Evolutionary conservation across 2,113 vertebrate species (phyloP).

Genomic region (Ancistrus triradiatus): DNA sequence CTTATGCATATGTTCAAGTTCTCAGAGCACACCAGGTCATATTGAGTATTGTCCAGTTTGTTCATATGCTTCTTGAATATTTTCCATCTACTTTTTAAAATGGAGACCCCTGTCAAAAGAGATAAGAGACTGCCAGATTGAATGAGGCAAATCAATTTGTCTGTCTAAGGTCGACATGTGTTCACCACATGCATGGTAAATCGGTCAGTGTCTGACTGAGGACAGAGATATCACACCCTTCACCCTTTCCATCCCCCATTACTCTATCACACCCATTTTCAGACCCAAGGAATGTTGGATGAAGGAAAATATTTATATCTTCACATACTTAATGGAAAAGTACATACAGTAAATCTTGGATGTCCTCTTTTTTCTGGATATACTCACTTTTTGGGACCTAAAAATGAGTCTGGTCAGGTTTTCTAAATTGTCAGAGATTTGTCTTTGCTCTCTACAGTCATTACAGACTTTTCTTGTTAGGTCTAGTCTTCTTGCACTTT

Average conservation of each 20-base stretch:
- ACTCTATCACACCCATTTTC: too few relatives aligned
- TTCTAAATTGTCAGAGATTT: too few relatives aligned
- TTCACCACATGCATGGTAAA: slow-evolving; percentile 63
- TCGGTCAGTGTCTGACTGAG: slow-evolving; percentile 49
- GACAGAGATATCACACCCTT: slow-evolving; percentile 9
- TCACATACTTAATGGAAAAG: too few relatives aligned
- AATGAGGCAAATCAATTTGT: slow-evolving; percentile 57
- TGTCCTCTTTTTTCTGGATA: too few relatives aligned
- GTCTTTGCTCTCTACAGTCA: too few relatives aligned
- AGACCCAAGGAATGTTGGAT: too few relatives aligned
- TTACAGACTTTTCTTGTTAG: too few relatives aligned
- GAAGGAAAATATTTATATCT: too few relatives aligned
- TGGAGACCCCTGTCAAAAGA: slow-evolving; percentile 48
- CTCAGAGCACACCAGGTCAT: slow-evolving; percentile 40
- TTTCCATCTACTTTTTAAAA: slow-evolving; percentile 48
- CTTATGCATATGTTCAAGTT: neutral
- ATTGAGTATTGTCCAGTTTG: slow-evolving; percentile 44
- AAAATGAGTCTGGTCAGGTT: too few relatives aligned
- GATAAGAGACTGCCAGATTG: slow-evolving; percentile 58
- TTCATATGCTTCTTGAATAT: slow-evolving; percentile 56
- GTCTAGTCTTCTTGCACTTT: too few relatives aligned
- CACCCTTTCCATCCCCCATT: neutral
- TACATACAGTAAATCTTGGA: too few relatives aligned
- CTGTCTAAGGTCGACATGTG: slow-evolving; percentile 54
- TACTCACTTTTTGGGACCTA: too few relatives aligned